Evolutionary conservation across 2,888 invertebrate species (phyloP), one percentile per base, ranked within the genome.

Genomic region (Drosophila diplacantha): DNA sequence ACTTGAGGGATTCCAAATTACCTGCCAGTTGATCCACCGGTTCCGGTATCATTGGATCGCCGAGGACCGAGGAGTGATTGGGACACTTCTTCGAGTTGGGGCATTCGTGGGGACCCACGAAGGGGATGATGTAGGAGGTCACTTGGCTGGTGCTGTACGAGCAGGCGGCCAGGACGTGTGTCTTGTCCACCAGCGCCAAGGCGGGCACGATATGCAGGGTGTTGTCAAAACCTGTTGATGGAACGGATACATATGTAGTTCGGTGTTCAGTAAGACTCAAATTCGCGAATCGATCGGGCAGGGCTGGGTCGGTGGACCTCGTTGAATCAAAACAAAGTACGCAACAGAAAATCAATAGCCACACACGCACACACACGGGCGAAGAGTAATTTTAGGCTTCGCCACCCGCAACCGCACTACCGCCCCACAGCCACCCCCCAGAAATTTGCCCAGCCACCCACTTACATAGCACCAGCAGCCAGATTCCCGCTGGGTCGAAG

Each of bases 401-500:
- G 58, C 59, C 60, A 60, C 32, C 56, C 43, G 8, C 24, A 47
- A 57, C 49, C 47, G 18, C 43, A 56, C 29, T 29, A 38, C 59
- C 59, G 29, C 59, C 59, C 34, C 32, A 29, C 43, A 24, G 24
- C 31, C 44, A 14, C 34, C 37, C 58, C 12, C 12, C 44, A 29
- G 8, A 31, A 31, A 31, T 14, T 20, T 16, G 9, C 44, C 29
- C 46, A 31, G 24, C 34, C 53, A 61, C 41, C 47, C 32, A 88
- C 88, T 87, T 82, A 88, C 88, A 89, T 32, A 89, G 77, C 62
- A 88, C 88, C 35, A 89, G 68, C 37, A 89, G 73, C 87, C 87
- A 87, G 55, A 83, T 92, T 55, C 95, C 95, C 62, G 93, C 91
- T 2, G 95, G 94, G 89, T 96, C 95, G 88, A 96, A 96, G 86